Percentiles rank a stretch among this genome's conserved stretches.
These are phyloP conservation scores for Acrocyrtus sp. DNA, from an alignment of 2,888 invertebrate species.

Conservation along the genomic window DNA sequence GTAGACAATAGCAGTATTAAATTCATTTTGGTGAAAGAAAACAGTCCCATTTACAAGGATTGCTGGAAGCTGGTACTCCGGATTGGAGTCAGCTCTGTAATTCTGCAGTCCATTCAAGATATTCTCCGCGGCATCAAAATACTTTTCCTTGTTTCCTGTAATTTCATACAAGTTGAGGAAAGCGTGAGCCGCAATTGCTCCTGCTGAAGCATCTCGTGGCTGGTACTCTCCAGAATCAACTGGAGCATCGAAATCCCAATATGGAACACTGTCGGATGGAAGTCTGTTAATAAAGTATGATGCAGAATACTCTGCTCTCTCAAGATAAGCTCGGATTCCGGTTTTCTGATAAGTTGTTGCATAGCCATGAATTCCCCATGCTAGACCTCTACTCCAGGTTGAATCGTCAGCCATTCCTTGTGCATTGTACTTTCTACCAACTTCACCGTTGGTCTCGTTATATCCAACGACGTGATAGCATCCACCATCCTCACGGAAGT, in stretches of 20 bases:
- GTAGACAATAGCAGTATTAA: constrained; percentile 59
- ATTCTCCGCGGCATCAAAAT: constrained; percentile 51
- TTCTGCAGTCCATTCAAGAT: constrained; percentile 54
- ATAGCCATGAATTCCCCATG: constrained; percentile 59
- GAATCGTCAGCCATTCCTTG: constrained; percentile 57
- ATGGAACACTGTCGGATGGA: constrained; percentile 56
- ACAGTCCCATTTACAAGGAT: constrained; percentile 59
- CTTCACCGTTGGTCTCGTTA: constrained; percentile 47
- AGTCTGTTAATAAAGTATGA: constrained; percentile 49
- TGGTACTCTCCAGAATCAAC: constrained; percentile 42
- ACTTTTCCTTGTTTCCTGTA: constrained; percentile 36
- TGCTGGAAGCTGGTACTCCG: constrained; percentile 52
- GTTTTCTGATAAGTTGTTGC: constrained; percentile 50
- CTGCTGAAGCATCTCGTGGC: constrained; percentile 60
- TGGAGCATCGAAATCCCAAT: constrained; percentile 60
- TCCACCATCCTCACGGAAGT: constrained; percentile 54
- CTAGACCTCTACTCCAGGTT: constrained; percentile 59
- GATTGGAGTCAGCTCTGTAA: constrained; percentile 53
- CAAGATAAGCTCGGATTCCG: constrained; percentile 22
- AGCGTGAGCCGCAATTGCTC: constrained; percentile 52
- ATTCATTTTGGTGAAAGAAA: constrained; percentile 46
- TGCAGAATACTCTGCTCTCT: constrained; percentile 50
- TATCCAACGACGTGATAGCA: constrained; percentile 57
- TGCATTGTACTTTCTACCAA: constrained; percentile 54
- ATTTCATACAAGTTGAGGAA: constrained; percentile 48